These are phyloP conservation scores for Pyrrhosoma nymphula DNA, from an alignment of 2,888 invertebrate genomes.

Conservation along the genomic window DNA sequence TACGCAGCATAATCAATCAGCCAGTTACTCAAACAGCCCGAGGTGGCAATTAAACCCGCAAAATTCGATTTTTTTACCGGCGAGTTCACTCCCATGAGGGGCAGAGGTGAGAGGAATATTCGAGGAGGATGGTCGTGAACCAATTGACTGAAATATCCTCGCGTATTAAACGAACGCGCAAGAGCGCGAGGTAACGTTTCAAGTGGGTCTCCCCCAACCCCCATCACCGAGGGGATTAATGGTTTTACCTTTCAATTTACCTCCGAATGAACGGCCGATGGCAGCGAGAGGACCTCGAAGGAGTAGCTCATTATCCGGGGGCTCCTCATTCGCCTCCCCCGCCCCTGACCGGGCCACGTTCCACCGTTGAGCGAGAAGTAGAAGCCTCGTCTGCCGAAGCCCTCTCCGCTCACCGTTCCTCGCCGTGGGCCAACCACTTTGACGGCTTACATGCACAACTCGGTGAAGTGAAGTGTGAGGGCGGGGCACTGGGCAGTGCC, in stretches of 20 bases:
- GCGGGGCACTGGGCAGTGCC: not conserved
- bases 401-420: constrained; percentile 52
- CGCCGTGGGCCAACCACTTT: constrained; percentile 61
- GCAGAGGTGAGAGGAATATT: too few species aligned
- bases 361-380: constrained; percentile 70
- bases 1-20: too few species aligned
- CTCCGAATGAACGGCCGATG: constrained; percentile 78
- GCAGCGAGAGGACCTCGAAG: constrained; percentile 77
- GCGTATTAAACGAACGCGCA: too few species aligned
- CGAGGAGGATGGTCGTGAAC: too few species aligned
- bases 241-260: constrained; percentile 34
- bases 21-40: too few species aligned
- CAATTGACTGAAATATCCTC: too few species aligned
- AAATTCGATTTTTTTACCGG: too few species aligned
- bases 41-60: too few species aligned
- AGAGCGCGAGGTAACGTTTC: too few species aligned
- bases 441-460: constrained; percentile 67
- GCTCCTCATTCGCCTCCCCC: constrained; percentile 79
- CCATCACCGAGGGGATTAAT: too few species aligned
- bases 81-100: too few species aligned
- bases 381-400: constrained; percentile 69
- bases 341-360: constrained; percentile 72
- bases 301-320: constrained; percentile 78
- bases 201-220: too few species aligned
- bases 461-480: not conserved